These are phyloP conservation scores for Harmothoe impar DNA, from an alignment of 2,888 invertebrate genomes.

Conservation along the genomic window DNA sequence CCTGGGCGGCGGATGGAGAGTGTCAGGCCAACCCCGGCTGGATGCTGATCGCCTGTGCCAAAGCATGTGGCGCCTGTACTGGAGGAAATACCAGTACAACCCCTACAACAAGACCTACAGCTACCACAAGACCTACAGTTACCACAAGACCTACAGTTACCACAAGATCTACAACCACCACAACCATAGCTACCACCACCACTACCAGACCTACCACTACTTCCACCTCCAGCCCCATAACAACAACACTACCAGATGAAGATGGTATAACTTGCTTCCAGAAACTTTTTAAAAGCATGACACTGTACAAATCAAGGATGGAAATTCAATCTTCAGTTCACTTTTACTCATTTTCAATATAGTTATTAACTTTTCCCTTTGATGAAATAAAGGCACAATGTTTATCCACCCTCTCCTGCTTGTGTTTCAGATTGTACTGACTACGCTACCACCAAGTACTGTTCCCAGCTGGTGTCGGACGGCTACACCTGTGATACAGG, in stretches of 20 bases:
- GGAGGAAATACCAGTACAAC: too few species aligned
- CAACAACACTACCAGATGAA: not conserved
- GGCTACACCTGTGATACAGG: not conserved
- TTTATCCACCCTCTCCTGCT: too few species aligned
- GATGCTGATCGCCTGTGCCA: conserved; percentile 62
- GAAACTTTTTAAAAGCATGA: too few species aligned
- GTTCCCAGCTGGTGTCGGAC: not conserved
- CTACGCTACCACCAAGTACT: not conserved
- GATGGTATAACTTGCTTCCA: too few species aligned
- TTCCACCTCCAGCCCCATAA: not conserved
- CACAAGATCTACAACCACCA: not conserved
- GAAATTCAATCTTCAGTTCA: too few species aligned
- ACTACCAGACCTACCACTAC: conserved; percentile 40
- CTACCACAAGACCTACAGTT: not conserved
- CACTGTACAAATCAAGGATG: too few species aligned
- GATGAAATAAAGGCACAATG: too few species aligned
- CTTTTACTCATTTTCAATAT: too few species aligned
- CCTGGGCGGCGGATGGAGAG: conserved; percentile 64
- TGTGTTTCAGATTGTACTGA: conserved; percentile 21
- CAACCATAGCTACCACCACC: not conserved
- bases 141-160: not conserved
- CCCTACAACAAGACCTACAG: too few species aligned
- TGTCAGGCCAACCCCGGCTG: conserved; percentile 63
- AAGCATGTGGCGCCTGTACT: conserved; percentile 59
- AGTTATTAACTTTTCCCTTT: too few species aligned